Conservation (phyloP, 1,140 invertebrate genomes). For the Thaumetopoea pityocampa region DNA sequence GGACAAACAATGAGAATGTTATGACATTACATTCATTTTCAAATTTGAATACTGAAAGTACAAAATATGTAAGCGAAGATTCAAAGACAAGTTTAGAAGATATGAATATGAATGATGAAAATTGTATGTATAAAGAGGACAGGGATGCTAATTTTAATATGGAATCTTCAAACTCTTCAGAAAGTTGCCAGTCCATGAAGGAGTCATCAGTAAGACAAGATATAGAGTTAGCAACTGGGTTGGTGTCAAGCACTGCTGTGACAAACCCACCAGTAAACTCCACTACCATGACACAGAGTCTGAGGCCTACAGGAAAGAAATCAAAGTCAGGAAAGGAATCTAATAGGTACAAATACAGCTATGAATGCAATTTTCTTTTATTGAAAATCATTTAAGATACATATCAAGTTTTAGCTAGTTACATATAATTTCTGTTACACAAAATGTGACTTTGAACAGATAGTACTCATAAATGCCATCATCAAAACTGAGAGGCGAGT, state of each 20-base stretch:
- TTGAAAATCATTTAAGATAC: too few relatives aligned
- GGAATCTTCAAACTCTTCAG: constrained; percentile 69
- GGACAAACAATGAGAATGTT: constrained; percentile 57
- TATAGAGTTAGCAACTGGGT: constrained; percentile 36
- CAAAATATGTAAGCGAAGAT: constrained; percentile 66
- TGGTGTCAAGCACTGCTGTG: constrained; percentile 48
- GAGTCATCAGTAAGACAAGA: constrained; percentile 56
- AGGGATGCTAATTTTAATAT: constrained; percentile 69
- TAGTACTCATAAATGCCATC: too few relatives aligned
- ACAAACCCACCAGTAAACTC: constrained; percentile 49
- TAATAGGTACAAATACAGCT: constrained; percentile 44
- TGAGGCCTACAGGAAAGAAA: constrained; percentile 48
- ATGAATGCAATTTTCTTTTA: too few relatives aligned
- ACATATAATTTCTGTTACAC: too few relatives aligned
- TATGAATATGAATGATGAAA: constrained; percentile 61
- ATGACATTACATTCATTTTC: constrained; percentile 56
- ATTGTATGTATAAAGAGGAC: constrained; percentile 64
- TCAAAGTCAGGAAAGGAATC: constrained; percentile 61
- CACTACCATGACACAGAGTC: constrained; percentile 40
- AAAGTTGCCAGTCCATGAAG: constrained; percentile 68
- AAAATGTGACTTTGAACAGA: too few relatives aligned
- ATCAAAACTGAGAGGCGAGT: too few relatives aligned
- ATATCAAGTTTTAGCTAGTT: too few relatives aligned
- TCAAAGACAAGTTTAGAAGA: constrained; percentile 67
- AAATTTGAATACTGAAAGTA: constrained; percentile 47